Evolutionary conservation across 2,888 invertebrate genomes (phyloP), one percentile per base, ranked within the genome.

Genomic region (Coecobrya sp.): DNA sequence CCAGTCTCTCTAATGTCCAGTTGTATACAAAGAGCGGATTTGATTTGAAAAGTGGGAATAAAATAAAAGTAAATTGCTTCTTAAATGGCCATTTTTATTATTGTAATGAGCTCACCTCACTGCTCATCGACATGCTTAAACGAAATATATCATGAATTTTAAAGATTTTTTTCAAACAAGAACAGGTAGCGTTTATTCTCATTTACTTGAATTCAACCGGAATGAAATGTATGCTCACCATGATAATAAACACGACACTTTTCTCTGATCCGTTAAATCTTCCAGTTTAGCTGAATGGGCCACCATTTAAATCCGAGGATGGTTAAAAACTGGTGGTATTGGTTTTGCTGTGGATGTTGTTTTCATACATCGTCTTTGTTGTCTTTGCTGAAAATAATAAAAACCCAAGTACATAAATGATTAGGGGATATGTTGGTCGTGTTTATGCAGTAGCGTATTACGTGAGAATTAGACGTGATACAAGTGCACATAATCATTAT

Each of bases 381-480:
- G 45, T 70, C n/a, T 70, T 11, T 5, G 27, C n/a, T 55, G 55
- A 55, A 25, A 25, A 79, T 79, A 81, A 76, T 76, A 73, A 73
- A 73, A 73, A 42, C 19, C n/a, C 3, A 19, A 59, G 22, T 19
- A n/a, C n/a, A n/a, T 65, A 68, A 68, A 65, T 70, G 62, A 84
- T 65, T 49, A 86, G 42, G 42, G 27, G 85, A 16, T 16, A 25
- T 89, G n/a, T 52, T 84, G 13, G n/a, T 45, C 62, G 22, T 79
- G 22, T 52, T 11, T n/a, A 27, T 82, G 91, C 91, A 49, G 91
- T 91, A 91, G 91, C 91, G 86, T 81, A 81, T 86, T 86, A 81
- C 91, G 91, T 91, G 91, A 91, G 86, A 91, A 91, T 91, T 91
- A 87, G 52, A 82, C 86, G 86, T 19, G 91, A 86, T 91, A 90